These are phyloP conservation scores for Chondrilla cf. caribensis DNA, from an alignment of 37 sponge, comb jelly and placozoan genomes.

Conservation along the genomic window DNA sequence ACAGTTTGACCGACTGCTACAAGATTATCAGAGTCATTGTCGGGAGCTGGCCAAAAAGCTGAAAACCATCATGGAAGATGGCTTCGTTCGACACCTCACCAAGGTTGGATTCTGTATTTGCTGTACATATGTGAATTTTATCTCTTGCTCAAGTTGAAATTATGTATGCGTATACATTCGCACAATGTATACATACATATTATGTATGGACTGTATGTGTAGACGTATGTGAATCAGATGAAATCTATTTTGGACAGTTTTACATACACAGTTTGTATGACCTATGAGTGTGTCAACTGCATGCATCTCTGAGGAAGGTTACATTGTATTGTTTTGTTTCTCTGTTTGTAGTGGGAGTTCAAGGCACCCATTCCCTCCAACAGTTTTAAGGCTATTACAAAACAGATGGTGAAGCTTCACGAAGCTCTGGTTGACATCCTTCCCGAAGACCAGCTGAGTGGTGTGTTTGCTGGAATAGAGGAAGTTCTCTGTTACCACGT, in stretches of 20 bases:
- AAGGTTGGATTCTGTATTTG: conserved; percentile 26
- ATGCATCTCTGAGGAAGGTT: too few relatives aligned
- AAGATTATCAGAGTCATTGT: conserved; percentile 82
- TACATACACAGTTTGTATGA: not conserved
- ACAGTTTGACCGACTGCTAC: conserved; percentile 62
- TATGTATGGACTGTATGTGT: not conserved
- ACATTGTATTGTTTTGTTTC: not conserved
- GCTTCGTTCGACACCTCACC: conserved; percentile 64
- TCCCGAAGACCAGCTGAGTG: conserved; percentile 64
- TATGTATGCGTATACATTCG: too few relatives aligned
- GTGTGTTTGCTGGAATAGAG: conserved; percentile 63
- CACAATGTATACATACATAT: too few relatives aligned
- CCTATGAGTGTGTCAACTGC: too few relatives aligned
- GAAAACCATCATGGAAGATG: conserved; percentile 86
- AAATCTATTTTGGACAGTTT: too few relatives aligned
- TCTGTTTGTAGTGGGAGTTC: conserved; percentile 78
- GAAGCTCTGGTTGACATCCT: conserved; percentile 84
- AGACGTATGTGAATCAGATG: too few relatives aligned
- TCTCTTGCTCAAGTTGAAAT: too few relatives aligned
- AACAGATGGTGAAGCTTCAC: conserved; percentile 87
- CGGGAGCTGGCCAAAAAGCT: conserved; percentile 78
- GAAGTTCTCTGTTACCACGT: conserved; percentile 40
- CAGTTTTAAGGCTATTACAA: conserved; percentile 64
- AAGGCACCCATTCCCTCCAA: conserved; percentile 80
- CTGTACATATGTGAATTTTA: not conserved